A percentile compares a stretch with the other conserved stretches of the same genome.
These are phyloP conservation scores for Campoplex capitator DNA, from an alignment of 2,888 invertebrate genomes.

Conservation along the genomic window DNA sequence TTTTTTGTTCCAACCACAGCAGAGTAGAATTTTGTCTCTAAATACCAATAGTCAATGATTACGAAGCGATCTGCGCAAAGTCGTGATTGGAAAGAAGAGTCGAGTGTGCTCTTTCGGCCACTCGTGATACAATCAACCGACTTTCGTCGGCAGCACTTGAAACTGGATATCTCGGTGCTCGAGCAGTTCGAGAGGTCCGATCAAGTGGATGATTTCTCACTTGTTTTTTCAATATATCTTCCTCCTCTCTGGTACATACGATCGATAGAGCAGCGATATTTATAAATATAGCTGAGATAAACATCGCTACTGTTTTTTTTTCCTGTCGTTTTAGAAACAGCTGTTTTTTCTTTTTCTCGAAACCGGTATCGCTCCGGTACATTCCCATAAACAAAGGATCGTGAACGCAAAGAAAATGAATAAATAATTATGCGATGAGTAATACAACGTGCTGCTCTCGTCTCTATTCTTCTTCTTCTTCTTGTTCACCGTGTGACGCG, in stretches of 20 bases:
- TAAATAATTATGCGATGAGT: slow-evolving; percentile 60
- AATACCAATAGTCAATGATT: neutral
- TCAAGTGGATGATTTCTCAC: neutral
- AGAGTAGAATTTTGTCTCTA: neutral
- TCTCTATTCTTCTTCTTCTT: slow-evolving; percentile 41
- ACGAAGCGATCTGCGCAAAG: neutral
- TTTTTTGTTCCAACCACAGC: neutral
- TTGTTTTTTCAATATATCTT: neutral
- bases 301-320: slow-evolving; percentile 25
- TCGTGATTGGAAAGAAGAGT: slow-evolving; percentile 20
- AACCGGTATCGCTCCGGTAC: slow-evolving; percentile 13
- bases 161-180: slow-evolving; percentile 40
- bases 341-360: slow-evolving; percentile 10
- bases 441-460: slow-evolving; percentile 30
- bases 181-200: slow-evolving; percentile 37
- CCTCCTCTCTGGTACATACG: neutral
- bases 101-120: slow-evolving; percentile 10
- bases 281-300: slow-evolving; percentile 30
- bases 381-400: slow-evolving; percentile 24
- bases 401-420: slow-evolving; percentile 34
- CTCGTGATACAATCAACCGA: slow-evolving; percentile 7
- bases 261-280: slow-evolving; percentile 41
- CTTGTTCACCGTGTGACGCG: slow-evolving; percentile 27
- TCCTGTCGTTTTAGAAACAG: slow-evolving; percentile 39
- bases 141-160: slow-evolving; percentile 45